Base-by-base conservation (phyloP, 2,113 vertebrate species). In the Malurus cyaneus region DNA sequence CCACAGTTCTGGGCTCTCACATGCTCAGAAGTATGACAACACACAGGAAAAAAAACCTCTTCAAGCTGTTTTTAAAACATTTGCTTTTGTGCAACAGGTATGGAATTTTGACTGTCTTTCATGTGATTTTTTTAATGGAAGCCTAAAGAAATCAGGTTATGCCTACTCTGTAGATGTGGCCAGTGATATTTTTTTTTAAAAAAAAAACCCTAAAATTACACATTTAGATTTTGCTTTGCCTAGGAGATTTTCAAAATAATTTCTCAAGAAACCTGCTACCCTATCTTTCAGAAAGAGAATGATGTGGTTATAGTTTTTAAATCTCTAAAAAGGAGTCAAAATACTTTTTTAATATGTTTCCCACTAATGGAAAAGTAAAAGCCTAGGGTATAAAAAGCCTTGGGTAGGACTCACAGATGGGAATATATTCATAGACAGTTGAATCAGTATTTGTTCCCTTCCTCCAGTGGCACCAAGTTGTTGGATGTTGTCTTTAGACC, bases 371-470 rank as follows among this genome's bases (percentile, higher is more conserved):
- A 83, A 23, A 60, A 84, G 6, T 34, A 79, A 60, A 70, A 69
- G 7, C 32, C 61, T 29, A 32, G 11, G 4, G 2, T 46, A 15
- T 56, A 39, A 83, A 66, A n/a, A 56, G 29, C 34, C 23, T 42
- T 61, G 56, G 10, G 46, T 5, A 50, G 31, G 21, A 12, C 36
- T 50, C 0, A 0, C 12, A 13, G 52, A 14, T 42, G 23, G 15
- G 50, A 54, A 31, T 6, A 23, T 47, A 47, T 7, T 49, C 47
- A 49, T 49, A 46, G 8, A 19, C 9, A 21, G 11, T 21, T 44
- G 28, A 65, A 25, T 54, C 2, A 3, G 12, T 32, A 23, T 64
- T 54, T 21, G n/a, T 52, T 64, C 31, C 25, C 24, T 59, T 73
- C 8, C n/a, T 42, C 46, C 44, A 13, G 11, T 41, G 50, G 15